Evolutionary conservation across 2,888 invertebrate species (phyloP), one percentile per base, ranked within the genome.

Genomic region (Autographa pulchrina): DNA sequence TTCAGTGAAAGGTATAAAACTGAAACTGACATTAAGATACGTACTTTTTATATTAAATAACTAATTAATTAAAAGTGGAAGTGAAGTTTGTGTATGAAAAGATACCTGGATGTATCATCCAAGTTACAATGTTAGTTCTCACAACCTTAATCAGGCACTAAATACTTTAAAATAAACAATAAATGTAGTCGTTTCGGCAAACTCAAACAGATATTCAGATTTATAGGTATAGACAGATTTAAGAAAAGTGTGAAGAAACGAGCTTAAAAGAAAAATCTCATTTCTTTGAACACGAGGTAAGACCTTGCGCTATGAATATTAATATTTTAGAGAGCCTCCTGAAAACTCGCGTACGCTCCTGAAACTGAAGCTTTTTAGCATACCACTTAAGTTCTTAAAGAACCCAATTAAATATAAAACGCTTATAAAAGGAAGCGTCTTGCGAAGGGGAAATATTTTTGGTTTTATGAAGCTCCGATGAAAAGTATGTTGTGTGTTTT

Each of bases 381-480:
- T 74, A 60, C 75, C 65, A 78, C 75, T 83, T 78, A 83, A 80
- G 61, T 59, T 75, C 73, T 72, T 82, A 79, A 62, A 72, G 74
- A 81, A 81, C 73, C 80, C 80, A 83, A 83, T 83, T 83, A 83
- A 73, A 83, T 75, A 76, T 65, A 74, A 78, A 74, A 72, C 67
- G 80, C 58, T 75, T 81, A 52, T 75, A 71, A 72, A 74, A 66
- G 71, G 43, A 69, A 72, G 54, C 69, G 58, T 60, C 68, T 56
- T 63, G 41, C 3, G 11, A 72, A 73, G 68, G 31, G 56, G 35
- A 20, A 60, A 38, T 48, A 31, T 38, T 68, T 72, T 70, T 58
- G 48, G 38, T 32, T 67, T 35, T 60, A 75, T 72, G 59, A n/a
- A n/a, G 31, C 25, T 32, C 14, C 25, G 31, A 31, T 56, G n/a